Evolutionary conservation across 2,797 vertebrate genomes (phyloP).

Genomic region (Rhynchonycteris naso): DNA sequence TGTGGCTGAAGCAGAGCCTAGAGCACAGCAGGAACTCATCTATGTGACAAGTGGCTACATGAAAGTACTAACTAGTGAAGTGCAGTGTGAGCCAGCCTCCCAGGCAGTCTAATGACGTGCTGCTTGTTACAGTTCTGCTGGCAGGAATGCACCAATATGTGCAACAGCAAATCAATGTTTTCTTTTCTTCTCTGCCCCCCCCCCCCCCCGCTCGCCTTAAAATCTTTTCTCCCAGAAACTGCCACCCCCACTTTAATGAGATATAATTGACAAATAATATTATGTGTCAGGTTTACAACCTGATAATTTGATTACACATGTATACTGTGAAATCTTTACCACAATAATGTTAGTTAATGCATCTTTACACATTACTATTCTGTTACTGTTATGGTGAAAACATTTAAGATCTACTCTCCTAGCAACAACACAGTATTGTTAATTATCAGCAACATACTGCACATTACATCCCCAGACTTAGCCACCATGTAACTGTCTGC

Average conservation of each 20-base stretch:
- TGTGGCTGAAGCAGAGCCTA: not conserved
- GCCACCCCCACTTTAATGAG: not conserved
- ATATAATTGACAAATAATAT: not conserved
- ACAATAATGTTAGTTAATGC: not conserved
- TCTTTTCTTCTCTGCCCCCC: not conserved
- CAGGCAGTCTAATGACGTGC: not conserved
- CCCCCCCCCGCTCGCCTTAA: not conserved
- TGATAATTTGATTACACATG: not conserved
- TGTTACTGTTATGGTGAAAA: not conserved
- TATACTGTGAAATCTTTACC: not conserved
- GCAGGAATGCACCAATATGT: not conserved
- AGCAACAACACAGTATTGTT: not conserved
- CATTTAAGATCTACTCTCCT: not conserved
- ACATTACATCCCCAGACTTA: not conserved
- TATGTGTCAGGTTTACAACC: not conserved
- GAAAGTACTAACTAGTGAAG: not conserved
- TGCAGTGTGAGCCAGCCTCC: not conserved
- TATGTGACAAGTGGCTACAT: not conserved
- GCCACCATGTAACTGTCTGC: not conserved
- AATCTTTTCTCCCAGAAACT: not conserved
- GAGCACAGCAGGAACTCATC: not conserved
- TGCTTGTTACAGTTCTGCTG: not conserved
- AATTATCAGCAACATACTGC: not conserved
- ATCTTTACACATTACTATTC: not conserved
- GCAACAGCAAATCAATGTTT: not conserved